A percentile compares a stretch with the other conserved stretches of the same genome.
These are phyloP conservation scores for Phortica okadai DNA, from an alignment of 2,888 invertebrate species.

Conservation along the genomic window DNA sequence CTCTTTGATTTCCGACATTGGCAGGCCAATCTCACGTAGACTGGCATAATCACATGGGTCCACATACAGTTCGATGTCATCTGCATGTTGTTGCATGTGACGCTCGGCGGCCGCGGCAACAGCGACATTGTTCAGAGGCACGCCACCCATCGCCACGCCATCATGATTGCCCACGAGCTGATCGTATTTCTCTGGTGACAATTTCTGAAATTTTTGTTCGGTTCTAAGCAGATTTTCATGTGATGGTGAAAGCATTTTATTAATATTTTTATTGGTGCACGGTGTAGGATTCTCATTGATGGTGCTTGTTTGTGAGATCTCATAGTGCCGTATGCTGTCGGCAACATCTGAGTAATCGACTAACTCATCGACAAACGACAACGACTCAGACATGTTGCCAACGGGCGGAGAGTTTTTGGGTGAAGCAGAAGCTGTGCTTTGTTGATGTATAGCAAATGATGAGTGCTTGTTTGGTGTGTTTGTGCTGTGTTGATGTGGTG, in stretches of 20 bases:
- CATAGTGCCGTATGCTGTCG: slow-evolving; percentile 69
- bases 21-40: slow-evolving; percentile 77
- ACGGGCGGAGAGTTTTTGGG: slow-evolving; percentile 38
- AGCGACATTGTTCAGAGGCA: slow-evolving; percentile 27
- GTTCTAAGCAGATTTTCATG: slow-evolving; percentile 71
- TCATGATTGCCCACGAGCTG: slow-evolving; percentile 69
- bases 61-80: slow-evolving; percentile 74
- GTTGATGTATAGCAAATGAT: neutral
- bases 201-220: slow-evolving; percentile 74
- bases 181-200: slow-evolving; percentile 73
- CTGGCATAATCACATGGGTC: slow-evolving; percentile 74
- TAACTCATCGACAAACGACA: slow-evolving; percentile 62
- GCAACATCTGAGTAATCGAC: slow-evolving; percentile 71
- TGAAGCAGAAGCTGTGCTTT: slow-evolving; percentile 29
- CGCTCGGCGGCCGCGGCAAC: slow-evolving; percentile 53
- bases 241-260: slow-evolving; percentile 65
- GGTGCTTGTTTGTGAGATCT: slow-evolving; percentile 52
- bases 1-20: slow-evolving; percentile 78
- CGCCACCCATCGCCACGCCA: neutral
- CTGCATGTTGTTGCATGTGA: slow-evolving; percentile 67
- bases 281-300: slow-evolving; percentile 45
- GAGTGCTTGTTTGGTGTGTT: slow-evolving; percentile 41
- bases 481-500: slow-evolving; percentile 35
- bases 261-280: slow-evolving; percentile 42
- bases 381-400: slow-evolving; percentile 40